A percentile compares a stretch with the other conserved stretches of the same genome.
Conservation (phyloP, 2,797 vertebrate genomes). For the Melanotaenia maccullochi region DNA sequence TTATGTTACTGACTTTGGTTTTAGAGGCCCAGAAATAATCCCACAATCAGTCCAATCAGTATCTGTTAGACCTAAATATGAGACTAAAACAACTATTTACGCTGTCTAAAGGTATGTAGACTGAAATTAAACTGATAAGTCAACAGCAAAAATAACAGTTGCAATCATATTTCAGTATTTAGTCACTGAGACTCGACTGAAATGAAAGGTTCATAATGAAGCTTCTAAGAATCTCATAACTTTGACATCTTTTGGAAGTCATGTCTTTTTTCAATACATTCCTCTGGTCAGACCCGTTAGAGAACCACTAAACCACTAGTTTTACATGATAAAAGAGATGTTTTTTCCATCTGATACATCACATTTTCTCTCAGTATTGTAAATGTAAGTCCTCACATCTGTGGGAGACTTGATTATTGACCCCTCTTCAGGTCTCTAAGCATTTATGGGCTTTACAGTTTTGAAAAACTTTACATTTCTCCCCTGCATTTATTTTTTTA, state of each 20-base stretch:
- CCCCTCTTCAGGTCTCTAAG: not conserved
- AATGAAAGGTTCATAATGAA: not conserved
- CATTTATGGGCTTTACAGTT: slow-evolving; percentile 32
- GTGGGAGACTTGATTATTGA: not conserved
- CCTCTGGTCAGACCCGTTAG: not conserved
- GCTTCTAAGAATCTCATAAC: not conserved
- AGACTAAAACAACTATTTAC: too few relatives aligned
- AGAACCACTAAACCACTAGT: not conserved
- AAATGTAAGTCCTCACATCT: not conserved
- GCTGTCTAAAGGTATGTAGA: too few relatives aligned
- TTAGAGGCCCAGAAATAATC: not conserved
- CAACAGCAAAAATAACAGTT: too few relatives aligned
- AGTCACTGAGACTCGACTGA: not conserved
- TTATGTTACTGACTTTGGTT: not conserved
- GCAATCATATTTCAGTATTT: not conserved
- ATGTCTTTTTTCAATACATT: slow-evolving; percentile 4
- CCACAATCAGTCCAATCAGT: not conserved
- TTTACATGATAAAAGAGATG: not conserved
- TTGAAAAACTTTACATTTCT: slow-evolving; percentile 2
- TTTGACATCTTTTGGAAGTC: not conserved
- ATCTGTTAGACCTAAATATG: not conserved
- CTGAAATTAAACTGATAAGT: too few relatives aligned
- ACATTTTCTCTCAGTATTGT: not conserved
- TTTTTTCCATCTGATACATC: not conserved
- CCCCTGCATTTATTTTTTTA: slow-evolving; percentile 4